Evolutionary conservation across 2,797 vertebrate species (phyloP), one percentile per base, ranked within the genome.

Genomic region (Odontamblyopus rebecca): DNA sequence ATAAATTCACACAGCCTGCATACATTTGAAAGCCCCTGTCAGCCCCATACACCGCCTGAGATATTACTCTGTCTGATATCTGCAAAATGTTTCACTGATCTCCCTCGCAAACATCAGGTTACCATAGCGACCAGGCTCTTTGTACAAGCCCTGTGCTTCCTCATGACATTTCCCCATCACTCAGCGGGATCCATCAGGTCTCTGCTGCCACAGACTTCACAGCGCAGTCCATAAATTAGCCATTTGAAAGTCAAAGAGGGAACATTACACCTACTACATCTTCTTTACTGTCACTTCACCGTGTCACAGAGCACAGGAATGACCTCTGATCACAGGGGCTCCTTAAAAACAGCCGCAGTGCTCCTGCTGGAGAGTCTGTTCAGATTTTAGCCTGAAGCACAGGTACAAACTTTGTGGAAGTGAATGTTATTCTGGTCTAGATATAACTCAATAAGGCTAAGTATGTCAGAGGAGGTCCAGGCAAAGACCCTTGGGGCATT

Each of bases 141-240:
- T 68, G 57, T 59, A 56, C 65, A 75, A 26, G 5, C 2, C 2
- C 63, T 9, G 16, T 7, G 67, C 65, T 67, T 70, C 27, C 27
- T n/a, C 12, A 7, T 78, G 61, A 60, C 64, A 74, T 73, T 69
- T 74, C 60, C 68, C 65, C 69, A 70, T 71, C 61, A 67, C n/a
- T 60, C 3, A 54, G n/a, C 63, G 5, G 54, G 53, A 72, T 64
- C 6, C 18, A 60, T 66, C 12, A 70, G n/a, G 30, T 63, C 68
- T 50, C 9, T 9, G 19, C 15, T 8, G 32, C 18, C 57, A 41
- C 23, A 44, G 62, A 27, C 18, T 41, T 6, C 4, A 13, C 26
- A 26, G 13, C 4, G 11, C 59, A 27, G 38, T 38, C 4, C 65
- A 66, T 72, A 9, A 35, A 32, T 62, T 32, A 74, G 15, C 15